Conservation (phyloP, 1,140 invertebrate genomes). For the Pantala flavescens region DNA sequence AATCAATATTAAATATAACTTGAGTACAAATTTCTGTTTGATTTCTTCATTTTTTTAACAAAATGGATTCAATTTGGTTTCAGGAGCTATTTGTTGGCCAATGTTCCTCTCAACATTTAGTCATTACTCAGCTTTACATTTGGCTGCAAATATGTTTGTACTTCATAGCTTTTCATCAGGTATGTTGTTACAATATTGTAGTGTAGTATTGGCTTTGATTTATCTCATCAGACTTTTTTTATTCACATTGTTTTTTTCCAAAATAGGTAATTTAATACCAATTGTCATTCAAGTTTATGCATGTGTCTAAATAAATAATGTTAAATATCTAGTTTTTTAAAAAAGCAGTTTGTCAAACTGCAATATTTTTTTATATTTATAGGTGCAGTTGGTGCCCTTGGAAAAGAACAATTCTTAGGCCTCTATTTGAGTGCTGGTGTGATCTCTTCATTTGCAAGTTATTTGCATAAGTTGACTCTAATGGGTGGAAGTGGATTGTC, state of each 20-base stretch:
- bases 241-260: too few relatives aligned
- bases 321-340: too few relatives aligned
- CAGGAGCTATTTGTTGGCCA: slow-evolving; percentile 64
- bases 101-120: slow-evolving; percentile 91
- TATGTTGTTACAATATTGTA: slow-evolving; percentile 23
- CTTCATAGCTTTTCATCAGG: slow-evolving; percentile 64
- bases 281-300: too few relatives aligned
- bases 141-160: slow-evolving; percentile 92
- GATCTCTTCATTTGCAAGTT: slow-evolving; percentile 75
- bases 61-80: slow-evolving; percentile 27
- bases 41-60: too few relatives aligned
- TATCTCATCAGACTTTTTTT: not conserved
- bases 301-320: too few relatives aligned
- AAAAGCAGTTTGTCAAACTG: too few relatives aligned
- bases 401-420: slow-evolving; percentile 85
- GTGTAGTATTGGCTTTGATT: slow-evolving; percentile 7
- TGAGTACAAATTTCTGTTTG: too few relatives aligned
- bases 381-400: slow-evolving; percentile 60
- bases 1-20: too few relatives aligned
- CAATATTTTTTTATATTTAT: slow-evolving; percentile 28
- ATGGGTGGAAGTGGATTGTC: slow-evolving; percentile 52
- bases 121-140: slow-evolving; percentile 76
- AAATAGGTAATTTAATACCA: too few relatives aligned
- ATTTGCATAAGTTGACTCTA: slow-evolving; percentile 60
- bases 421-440: slow-evolving; percentile 83